A percentile compares a stretch with the other conserved stretches of the same genome.
Conservation (phyloP, 2,113 vertebrate genomes). For the Sphyrna mokarran region DNA sequence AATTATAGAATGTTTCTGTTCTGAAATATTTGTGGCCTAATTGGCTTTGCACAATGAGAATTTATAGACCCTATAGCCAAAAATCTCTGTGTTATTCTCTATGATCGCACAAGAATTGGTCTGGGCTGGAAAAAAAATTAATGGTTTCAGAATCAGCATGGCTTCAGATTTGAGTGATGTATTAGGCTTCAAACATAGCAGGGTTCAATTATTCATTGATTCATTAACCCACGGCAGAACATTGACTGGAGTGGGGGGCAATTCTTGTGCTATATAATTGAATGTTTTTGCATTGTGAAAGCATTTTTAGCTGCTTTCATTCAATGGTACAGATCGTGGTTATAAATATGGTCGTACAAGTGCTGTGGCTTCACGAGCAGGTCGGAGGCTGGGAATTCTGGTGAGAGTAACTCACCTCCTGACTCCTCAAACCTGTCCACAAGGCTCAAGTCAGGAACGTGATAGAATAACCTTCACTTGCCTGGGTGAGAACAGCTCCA, state of each 20-base stretch:
- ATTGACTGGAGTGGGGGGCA: neutral
- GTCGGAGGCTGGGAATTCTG: no score
- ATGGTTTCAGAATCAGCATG: slow-evolving; percentile 2
- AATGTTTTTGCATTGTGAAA: neutral
- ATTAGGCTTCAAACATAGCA: neutral
- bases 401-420: no score
- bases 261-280: neutral
- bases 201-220: neutral
- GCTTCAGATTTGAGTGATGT: slow-evolving; percentile 1
- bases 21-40: neutral
- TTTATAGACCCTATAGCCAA: slow-evolving; percentile 19
- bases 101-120: slow-evolving; percentile 15
- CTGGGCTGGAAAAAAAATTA: neutral
- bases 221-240: neutral
- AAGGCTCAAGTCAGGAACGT: no score
- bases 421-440: no score
- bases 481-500: no score
- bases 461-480: no score
- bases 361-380: no score
- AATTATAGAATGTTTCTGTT: neutral
- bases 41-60: neutral
- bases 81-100: slow-evolving; percentile 11
- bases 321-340: neutral
- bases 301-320: neutral
- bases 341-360: no score